Conservation (phyloP, 2,113 vertebrate species). For the Balaeniceps rex region DNA sequence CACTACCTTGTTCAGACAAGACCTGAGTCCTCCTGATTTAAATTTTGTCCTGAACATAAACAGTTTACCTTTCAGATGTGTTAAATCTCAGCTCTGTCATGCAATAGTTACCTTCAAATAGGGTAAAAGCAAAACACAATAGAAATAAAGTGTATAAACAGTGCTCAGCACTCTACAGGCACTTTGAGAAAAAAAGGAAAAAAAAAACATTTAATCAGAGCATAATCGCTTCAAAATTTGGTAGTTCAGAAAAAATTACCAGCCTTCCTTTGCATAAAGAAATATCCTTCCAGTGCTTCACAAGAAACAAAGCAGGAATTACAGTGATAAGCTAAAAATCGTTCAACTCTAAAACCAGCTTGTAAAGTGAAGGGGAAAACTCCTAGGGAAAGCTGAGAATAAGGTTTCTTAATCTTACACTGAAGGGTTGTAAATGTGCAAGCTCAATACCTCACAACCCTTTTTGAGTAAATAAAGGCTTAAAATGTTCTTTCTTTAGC, state of each 20-base stretch:
- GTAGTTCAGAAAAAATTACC: not conserved
- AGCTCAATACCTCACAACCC: slow-evolving; percentile 29
- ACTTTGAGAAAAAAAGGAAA: not conserved
- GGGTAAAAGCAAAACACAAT: not conserved
- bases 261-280: not conserved
- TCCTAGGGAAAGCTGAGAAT: slow-evolving; percentile 11
- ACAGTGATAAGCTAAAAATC: slow-evolving; percentile 16
- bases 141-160: not conserved
- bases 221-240: not conserved
- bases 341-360: not conserved
- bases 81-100: not conserved
- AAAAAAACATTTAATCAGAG: not conserved
- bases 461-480: slow-evolving; percentile 59
- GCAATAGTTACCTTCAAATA: not conserved
- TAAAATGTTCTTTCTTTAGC: slow-evolving; percentile 34
- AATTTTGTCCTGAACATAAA: not conserved
- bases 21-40: not conserved
- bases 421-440: slow-evolving; percentile 26
- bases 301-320: slow-evolving; percentile 12
- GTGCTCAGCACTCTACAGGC: not conserved
- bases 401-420: slow-evolving; percentile 7
- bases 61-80: not conserved
- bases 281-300: not conserved
- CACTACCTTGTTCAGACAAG: not conserved
- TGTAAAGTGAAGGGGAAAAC: slow-evolving; percentile 9